Conservation (phyloP, 2,797 vertebrate genomes). For the Oreonectes daqikongensis region DNA sequence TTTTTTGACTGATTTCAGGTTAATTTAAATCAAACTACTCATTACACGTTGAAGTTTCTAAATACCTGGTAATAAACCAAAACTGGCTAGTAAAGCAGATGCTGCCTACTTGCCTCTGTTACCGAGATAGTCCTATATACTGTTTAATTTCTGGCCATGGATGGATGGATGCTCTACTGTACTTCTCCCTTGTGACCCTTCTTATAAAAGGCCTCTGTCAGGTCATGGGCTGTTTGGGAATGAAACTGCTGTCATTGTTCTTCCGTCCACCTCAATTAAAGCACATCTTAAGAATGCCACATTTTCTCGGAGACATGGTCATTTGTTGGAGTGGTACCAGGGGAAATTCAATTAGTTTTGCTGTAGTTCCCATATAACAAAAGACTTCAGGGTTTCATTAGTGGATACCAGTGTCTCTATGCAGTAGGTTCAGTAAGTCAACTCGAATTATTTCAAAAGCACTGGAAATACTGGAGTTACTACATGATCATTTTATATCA, state of each 20-base stretch:
- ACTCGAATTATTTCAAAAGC: constrained; percentile 45
- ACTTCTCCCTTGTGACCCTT: constrained; percentile 21
- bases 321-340: constrained; percentile 57
- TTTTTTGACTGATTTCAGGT: too few relatives aligned
- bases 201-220: constrained; percentile 63
- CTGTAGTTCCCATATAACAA: constrained; percentile 70
- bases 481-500: too few relatives aligned
- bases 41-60: constrained; percentile 3
- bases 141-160: too few relatives aligned
- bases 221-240: constrained; percentile 71
- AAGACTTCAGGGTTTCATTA: constrained; percentile 72
- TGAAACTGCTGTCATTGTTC: constrained; percentile 77
- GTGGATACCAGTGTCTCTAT: constrained; percentile 66
- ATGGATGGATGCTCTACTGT: background rate
- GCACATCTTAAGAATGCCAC: constrained; percentile 59
- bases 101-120: background rate
- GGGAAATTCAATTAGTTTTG: constrained; percentile 76
- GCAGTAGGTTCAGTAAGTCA: constrained; percentile 45
- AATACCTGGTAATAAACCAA: constrained; percentile 14
- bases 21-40: constrained; percentile 1
- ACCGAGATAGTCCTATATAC: too few relatives aligned
- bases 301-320: constrained; percentile 62
- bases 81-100: background rate
- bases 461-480: constrained; percentile 12
- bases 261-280: constrained; percentile 76